Percentiles rank a stretch among this genome's conserved stretches.
Conservation (phyloP, 2,797 vertebrate genomes). For the Simalia tracyae region DNA sequence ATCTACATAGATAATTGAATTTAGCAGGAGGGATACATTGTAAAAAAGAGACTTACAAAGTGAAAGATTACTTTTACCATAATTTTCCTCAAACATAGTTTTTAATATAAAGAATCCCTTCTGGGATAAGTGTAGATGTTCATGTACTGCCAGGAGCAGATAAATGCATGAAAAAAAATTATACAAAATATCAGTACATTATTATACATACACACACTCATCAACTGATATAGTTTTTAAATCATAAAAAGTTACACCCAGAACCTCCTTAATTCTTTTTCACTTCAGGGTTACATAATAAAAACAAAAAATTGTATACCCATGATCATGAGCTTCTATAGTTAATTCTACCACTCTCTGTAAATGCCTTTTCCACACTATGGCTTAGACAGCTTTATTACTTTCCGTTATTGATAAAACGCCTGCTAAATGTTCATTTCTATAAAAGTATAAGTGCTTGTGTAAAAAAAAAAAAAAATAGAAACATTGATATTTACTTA, state of each 20-base stretch:
- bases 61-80: not conserved
- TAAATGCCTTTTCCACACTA: not conserved
- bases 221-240: constrained; percentile 9
- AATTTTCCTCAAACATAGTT: constrained; percentile 30
- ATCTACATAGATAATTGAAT: not conserved
- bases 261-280: constrained; percentile 17
- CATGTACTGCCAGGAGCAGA: constrained; percentile 20
- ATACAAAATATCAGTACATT: not conserved
- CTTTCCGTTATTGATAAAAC: not conserved
- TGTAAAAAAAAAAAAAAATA: not conserved
- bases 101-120: constrained; percentile 26
- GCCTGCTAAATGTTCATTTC: not conserved
- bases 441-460: too few species aligned
- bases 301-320: not conserved
- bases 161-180: constrained; percentile 30
- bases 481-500: not conserved
- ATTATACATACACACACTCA: constrained; percentile 45
- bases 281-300: not conserved
- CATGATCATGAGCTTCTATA: not conserved
- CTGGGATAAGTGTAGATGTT: not conserved
- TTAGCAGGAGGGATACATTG: not conserved
- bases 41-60: not conserved
- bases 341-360: not conserved
- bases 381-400: not conserved
- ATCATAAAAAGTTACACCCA: not conserved